Evolutionary conservation across 2,888 invertebrate species (phyloP).

Genomic region (Agriopis leucophaearia): DNA sequence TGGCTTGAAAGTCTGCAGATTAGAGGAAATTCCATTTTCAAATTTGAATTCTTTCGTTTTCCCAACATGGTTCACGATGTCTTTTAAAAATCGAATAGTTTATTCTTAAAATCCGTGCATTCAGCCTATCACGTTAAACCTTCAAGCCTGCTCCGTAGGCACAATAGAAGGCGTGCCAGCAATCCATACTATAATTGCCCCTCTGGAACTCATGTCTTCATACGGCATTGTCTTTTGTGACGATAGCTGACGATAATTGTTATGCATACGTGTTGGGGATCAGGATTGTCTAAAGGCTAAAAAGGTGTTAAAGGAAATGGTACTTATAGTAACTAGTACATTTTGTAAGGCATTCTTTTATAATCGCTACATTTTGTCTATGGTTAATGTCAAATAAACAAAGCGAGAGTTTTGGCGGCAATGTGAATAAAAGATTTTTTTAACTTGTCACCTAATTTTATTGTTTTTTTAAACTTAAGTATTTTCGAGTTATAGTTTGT

Average conservation of each 20-base stretch:
- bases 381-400: too few species aligned
- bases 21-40: constrained; percentile 8
- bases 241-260: constrained; percentile 46
- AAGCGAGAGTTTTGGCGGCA: too few species aligned
- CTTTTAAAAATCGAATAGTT: constrained; percentile 30
- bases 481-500: too few species aligned
- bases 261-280: constrained; percentile 20
- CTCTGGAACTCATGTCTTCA: constrained; percentile 65
- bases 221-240: constrained; percentile 79
- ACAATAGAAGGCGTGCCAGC: constrained; percentile 83
- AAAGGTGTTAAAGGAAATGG: too few species aligned
- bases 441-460: too few species aligned
- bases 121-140: constrained; percentile 51
- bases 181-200: constrained; percentile 79
- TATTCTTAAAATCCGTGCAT: constrained; percentile 44
- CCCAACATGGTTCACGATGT: neutral
- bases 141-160: constrained; percentile 62
- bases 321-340: too few species aligned
- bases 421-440: too few species aligned
- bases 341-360: too few species aligned
- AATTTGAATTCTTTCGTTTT: neutral
- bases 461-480: too few species aligned
- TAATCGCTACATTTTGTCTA: too few species aligned
- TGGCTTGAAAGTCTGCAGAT: too few species aligned
- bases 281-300: too few species aligned